Base-by-base conservation (phyloP, 2,888 invertebrate species). In the Chloroclystis v-ata region DNA sequence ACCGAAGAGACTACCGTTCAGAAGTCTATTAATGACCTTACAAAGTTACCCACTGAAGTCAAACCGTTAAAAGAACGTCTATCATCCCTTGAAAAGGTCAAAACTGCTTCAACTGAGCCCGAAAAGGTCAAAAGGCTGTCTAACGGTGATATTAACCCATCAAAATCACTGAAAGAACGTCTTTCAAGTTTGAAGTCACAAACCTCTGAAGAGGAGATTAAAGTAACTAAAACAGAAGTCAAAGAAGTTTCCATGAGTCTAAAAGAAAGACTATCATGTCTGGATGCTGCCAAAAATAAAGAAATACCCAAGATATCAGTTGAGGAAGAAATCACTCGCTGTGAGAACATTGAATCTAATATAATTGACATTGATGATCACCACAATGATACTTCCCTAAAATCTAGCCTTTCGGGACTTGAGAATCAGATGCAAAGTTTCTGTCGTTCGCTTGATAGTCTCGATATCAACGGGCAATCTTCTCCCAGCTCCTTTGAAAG, bases 31-130 rank as follows among this genome's bases (percentile, higher is more conserved):
- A 89, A 78, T 53, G 85, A 89, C 61, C 69, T 91, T 29, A 72
- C 72, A 13, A 86, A 85, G 66, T 65, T 85, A 66, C 89, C 92
- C 5, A 83, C 89, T 26, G 92, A 92, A 67, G 89, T 92, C 32
- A 90, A 87, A 57, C 90, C 91, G 53, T 83, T 92, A 32, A 90
- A 91, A 60, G 91, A 92, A 59, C 89, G 92, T 24, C 71, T 92
- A 35, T 90, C 90, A 40, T 90, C 89, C 47, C 82, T 92, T 35
- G 92, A 92, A 73, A 91, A 90, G 72, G 89, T 81, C 0, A 91
- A 80, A 60, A 68, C 71, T 35, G 64, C 68, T 57, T 70, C 72
- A 11, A 61, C 68, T 59, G 80, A 90, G 73, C 70, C 85, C 67
- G 78, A 89, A 67, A 89, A 89, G 73, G 52, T 69, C 0, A 83